Percentiles rank a stretch among this genome's conserved stretches.
These are phyloP conservation scores for Erpetoichthys calabaricus DNA, from an alignment of 2,797 vertebrate species.

Conservation along the genomic window DNA sequence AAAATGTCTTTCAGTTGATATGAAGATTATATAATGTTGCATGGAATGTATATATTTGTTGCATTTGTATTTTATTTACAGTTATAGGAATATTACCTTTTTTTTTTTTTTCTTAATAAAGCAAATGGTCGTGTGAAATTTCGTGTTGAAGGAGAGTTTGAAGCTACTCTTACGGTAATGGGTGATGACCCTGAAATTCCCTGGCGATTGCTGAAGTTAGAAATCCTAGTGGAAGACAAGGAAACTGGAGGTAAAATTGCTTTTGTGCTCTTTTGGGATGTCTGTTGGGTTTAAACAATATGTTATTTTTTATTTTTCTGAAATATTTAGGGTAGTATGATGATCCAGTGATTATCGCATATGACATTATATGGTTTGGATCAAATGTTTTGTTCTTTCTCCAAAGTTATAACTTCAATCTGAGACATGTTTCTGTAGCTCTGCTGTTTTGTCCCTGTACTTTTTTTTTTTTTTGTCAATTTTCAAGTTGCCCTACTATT, in stretches of 20 bases:
- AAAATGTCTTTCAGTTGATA: too few relatives aligned
- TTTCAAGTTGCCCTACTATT: too few relatives aligned
- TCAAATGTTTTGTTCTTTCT: too few relatives aligned
- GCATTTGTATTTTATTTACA: too few relatives aligned
- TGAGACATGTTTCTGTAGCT: too few relatives aligned
- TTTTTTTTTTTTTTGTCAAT: too few relatives aligned
- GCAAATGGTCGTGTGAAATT: constrained; percentile 96
- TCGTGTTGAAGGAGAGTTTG: constrained; percentile 95
- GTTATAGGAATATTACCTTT: not conserved
- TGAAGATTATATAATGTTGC: too few relatives aligned
- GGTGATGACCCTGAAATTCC: constrained; percentile 96
- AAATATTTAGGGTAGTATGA: rapidly evolving
- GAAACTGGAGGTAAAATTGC: constrained; percentile 81
- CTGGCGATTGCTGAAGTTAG: constrained; percentile 90
- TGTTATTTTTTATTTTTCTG: not conserved
- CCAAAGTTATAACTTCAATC: too few relatives aligned
- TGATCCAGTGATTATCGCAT: too few relatives aligned
- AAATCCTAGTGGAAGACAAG: constrained; percentile 95
- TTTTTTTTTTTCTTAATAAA: constrained; percentile 24
- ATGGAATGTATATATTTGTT: too few relatives aligned
- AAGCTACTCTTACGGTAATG: constrained; percentile 96
- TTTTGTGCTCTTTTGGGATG: not conserved
- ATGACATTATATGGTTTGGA: too few relatives aligned
- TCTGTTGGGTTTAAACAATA: constrained; percentile 6
- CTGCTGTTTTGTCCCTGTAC: too few relatives aligned